Conservation (phyloP, 2,888 invertebrate species). For the Gibbula magus region DNA sequence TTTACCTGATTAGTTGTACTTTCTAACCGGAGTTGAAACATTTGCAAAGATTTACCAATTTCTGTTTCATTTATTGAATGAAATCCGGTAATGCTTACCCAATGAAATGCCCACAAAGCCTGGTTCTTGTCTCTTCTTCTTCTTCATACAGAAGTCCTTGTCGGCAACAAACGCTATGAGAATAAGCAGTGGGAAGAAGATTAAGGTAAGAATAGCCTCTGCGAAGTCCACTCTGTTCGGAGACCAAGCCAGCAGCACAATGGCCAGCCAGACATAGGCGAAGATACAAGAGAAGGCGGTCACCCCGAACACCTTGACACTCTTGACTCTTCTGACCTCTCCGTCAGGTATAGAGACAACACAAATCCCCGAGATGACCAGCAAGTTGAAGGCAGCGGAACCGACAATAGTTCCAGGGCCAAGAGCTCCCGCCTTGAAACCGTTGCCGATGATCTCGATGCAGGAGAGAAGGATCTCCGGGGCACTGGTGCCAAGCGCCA, state of each 20-base stretch:
- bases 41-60: no score
- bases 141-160: slow-evolving; percentile 69
- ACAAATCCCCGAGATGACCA: slow-evolving; percentile 79
- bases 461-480: slow-evolving; percentile 79
- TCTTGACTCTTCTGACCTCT: slow-evolving; percentile 75
- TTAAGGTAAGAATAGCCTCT: slow-evolving; percentile 79
- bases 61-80: no score
- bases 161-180: slow-evolving; percentile 79
- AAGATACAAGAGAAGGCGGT: slow-evolving; percentile 76
- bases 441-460: slow-evolving; percentile 78
- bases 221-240: slow-evolving; percentile 77
- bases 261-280: slow-evolving; percentile 80
- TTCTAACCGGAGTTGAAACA: no score
- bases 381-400: slow-evolving; percentile 80
- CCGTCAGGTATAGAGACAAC: slow-evolving; percentile 76
- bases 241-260: slow-evolving; percentile 76
- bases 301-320: slow-evolving; percentile 75
- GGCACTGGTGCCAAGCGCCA: slow-evolving; percentile 79
- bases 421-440: slow-evolving; percentile 76
- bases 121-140: slow-evolving; percentile 62
- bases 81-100: slow-evolving; percentile 47
- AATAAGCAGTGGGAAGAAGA: slow-evolving; percentile 79
- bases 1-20: no score
- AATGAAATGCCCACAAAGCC: slow-evolving; percentile 62
- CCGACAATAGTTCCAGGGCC: slow-evolving; percentile 80